Base-by-base conservation (phyloP, 2,797 vertebrate genomes). In the Margarornis squamiger region DNA sequence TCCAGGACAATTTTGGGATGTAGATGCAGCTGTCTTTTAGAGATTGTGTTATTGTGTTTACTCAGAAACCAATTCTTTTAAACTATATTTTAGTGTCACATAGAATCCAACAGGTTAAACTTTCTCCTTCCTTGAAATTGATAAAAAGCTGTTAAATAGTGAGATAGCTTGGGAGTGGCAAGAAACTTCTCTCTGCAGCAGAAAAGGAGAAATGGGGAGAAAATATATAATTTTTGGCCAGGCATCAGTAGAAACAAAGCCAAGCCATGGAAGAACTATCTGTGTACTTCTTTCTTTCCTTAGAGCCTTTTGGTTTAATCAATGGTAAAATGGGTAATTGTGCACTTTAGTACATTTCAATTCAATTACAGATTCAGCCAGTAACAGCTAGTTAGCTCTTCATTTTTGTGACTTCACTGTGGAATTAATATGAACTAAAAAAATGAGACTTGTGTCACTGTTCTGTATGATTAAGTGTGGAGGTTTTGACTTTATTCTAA, bases 311-410 rank as follows among this genome's bases (percentile, higher is more conserved):
- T 70, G 10, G 18, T 87, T 95, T 88, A 81, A 83, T 81, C 30
- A 63, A 19, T 34, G 46, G 20, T 63, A 66, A 86, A 93, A 73
- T 16, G 5, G 11, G 11, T 90, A 74, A 43, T 88, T 4, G 1
- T 80, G 18, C 45, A 54, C 93, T 91, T 78, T 77, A n/a, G 30
- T 82, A 2, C 63, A 76, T 91, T 89, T 92, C 46, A 77, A 7
- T 82, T 54, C 52, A 54, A 54, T 54, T 54, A 48, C 14, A 1
- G 2, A 61, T 83, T 88, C 54, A 68, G 71, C 18, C 41, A 43
- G 30, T 66, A 88, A 80, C 38, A 94, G 41, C 65, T 92, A 88
- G 38, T 92, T 91, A 90, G 61, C 30, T 94, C 57, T 90, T 94
- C 12, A 51, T 81, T 92, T 90, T 90, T 85, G 34, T 82, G 49